Evolutionary conservation across 2,113 vertebrate species (phyloP).

Genomic region (Lepus americanus): DNA sequence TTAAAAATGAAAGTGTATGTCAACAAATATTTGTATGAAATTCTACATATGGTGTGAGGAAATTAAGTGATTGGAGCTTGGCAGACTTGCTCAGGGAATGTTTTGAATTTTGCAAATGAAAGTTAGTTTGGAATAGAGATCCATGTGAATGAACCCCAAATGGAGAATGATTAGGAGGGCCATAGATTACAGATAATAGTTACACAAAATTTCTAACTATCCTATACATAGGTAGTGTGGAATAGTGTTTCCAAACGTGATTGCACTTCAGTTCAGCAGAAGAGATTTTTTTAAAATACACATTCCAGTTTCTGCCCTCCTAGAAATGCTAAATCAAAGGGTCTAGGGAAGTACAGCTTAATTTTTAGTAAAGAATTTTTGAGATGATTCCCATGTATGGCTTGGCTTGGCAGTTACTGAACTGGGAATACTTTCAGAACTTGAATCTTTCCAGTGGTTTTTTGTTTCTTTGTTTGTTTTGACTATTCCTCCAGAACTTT

Average conservation of each 20-base stretch:
- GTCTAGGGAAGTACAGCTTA: background rate
- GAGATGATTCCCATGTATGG: background rate
- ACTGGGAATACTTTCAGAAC: background rate
- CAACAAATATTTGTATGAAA: constrained; percentile 17
- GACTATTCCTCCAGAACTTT: background rate
- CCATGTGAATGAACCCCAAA: background rate
- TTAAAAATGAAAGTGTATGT: background rate
- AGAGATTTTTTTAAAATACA: background rate
- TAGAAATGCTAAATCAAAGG: background rate
- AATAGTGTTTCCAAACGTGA: constrained; percentile 27
- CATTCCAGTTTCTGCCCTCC: background rate
- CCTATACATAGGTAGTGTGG: background rate
- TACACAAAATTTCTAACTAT: background rate
- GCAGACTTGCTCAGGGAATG: background rate
- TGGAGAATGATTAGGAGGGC: constrained; percentile 22
- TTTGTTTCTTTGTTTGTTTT: background rate
- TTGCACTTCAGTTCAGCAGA: background rate
- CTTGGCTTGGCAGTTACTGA: background rate
- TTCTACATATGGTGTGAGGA: background rate
- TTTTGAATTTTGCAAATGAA: constrained; percentile 27
- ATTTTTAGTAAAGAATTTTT: constrained; percentile 2
- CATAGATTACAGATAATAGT: background rate
- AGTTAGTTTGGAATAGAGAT: background rate
- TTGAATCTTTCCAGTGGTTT: background rate
- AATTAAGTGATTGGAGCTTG: background rate